These are phyloP conservation scores for Blera fallax DNA, from an alignment of 2,888 invertebrate species.

Conservation along the genomic window DNA sequence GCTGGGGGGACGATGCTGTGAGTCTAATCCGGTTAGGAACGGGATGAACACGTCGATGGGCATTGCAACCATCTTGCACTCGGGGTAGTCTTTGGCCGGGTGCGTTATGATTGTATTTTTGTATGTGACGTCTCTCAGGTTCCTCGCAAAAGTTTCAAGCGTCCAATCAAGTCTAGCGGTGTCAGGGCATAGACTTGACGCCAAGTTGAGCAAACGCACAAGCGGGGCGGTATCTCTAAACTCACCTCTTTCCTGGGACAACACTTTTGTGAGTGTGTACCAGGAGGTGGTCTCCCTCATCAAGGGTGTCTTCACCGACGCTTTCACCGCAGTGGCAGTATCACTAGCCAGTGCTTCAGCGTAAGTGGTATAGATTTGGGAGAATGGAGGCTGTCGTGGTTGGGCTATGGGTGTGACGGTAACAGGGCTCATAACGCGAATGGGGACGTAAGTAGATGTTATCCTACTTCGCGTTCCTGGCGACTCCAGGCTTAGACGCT, in stretches of 20 bases:
- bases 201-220: background rate
- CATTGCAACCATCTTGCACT: background rate
- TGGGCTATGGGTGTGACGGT: background rate
- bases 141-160: background rate
- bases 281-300: background rate
- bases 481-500: background rate
- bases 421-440: background rate
- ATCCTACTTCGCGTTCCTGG: background rate
- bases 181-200: background rate
- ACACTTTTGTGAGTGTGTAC: background rate
- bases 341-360: background rate
- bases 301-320: background rate
- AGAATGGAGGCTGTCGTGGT: background rate
- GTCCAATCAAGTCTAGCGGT: background rate
- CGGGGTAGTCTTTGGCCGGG: background rate
- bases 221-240: background rate
- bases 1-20: background rate
- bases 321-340: background rate
- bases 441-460: background rate
- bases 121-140: background rate
- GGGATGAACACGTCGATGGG: background rate
- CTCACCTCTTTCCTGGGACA: background rate
- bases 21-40: background rate
- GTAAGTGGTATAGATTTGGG: background rate
- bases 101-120: background rate